Percentiles rank a stretch among this genome's conserved stretches.
phyloP scores from a whole-genome alignment of 2,888 invertebrate genomes.

The Iphiclides podalirius region DNA sequence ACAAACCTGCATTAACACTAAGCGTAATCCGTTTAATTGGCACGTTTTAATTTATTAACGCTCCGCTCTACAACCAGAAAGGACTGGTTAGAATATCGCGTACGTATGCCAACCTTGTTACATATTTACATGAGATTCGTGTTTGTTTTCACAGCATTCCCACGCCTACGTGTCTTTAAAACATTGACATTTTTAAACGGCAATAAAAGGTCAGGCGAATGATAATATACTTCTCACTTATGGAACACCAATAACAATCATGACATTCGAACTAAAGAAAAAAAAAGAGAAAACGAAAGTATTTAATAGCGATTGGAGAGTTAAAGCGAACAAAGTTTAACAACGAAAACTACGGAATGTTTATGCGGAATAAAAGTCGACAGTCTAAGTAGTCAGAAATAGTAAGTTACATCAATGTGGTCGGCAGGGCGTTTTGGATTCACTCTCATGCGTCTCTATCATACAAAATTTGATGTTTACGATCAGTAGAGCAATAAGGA shows the following conservation, averaged over 20 bases:
- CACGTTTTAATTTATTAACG: conserved; percentile 12
- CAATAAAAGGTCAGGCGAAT: neutral
- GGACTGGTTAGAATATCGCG: conserved; percentile 4
- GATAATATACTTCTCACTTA: neutral
- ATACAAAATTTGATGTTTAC: conserved; percentile 57
- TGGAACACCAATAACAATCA: neutral
- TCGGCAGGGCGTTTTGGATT: conserved; percentile 62
- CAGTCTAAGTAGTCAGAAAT: too few species aligned
- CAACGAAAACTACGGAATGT: too few species aligned
- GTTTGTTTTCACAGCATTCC: neutral
- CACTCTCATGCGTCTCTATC: conserved; percentile 55
- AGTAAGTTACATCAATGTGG: conserved; percentile 40
- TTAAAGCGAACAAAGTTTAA: conserved; percentile 2
- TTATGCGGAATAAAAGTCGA: too few species aligned
- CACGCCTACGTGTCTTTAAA: neutral
- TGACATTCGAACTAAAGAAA: neutral
- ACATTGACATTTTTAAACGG: neutral
- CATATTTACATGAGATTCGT: conserved; percentile 1
- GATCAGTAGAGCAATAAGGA: conserved; percentile 68
- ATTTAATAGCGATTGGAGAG: conserved; percentile 1
- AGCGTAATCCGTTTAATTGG: neutral
- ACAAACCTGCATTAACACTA: too few species aligned
- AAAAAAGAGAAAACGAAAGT: neutral
- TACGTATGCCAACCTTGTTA: conserved; percentile 4
- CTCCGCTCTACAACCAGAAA: conserved; percentile 7